A percentile compares a stretch with the other conserved stretches of the same genome.
Evolutionary conservation across 1,140 invertebrate species (phyloP).

Genomic region (Tribolium castaneum): DNA sequence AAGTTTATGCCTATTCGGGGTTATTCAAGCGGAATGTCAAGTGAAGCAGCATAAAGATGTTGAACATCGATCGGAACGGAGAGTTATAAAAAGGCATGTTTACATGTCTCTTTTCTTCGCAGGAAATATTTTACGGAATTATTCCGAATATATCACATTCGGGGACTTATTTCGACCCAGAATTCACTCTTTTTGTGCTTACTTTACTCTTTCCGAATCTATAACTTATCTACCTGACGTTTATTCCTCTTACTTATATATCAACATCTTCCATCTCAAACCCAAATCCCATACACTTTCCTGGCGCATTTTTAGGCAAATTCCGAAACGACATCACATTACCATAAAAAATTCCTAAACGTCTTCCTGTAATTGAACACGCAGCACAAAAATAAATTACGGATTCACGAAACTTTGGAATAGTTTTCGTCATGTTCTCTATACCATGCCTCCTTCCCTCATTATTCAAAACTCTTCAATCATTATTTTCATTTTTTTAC

Average conservation of each 20-base stretch:
- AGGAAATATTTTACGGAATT: slow-evolving; percentile 39
- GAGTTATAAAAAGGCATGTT: slow-evolving; percentile 43
- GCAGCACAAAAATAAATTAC: background rate
- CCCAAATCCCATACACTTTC: slow-evolving; percentile 22
- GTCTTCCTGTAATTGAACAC: background rate
- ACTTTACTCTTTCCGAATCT: slow-evolving; percentile 23
- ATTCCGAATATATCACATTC: slow-evolving; percentile 42
- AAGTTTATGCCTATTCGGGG: slow-evolving; percentile 36
- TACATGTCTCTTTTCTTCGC: slow-evolving; percentile 36
- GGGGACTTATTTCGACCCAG: slow-evolving; percentile 12
- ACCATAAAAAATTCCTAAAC: background rate
- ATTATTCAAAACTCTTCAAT: too few relatives aligned
- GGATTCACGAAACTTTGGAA: too few relatives aligned
- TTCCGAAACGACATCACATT: background rate
- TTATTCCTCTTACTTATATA: slow-evolving; percentile 38
- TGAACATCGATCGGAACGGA: slow-evolving; percentile 38
- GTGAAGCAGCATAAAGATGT: slow-evolving; percentile 41
- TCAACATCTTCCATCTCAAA: slow-evolving; percentile 9
- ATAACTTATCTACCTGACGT: slow-evolving; percentile 38
- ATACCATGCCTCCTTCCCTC: too few relatives aligned
- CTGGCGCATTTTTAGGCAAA: slow-evolving; percentile 9
- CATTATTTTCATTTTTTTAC: too few relatives aligned
- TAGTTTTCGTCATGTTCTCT: too few relatives aligned
- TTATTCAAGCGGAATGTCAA: slow-evolving; percentile 40
- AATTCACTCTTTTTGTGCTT: slow-evolving; percentile 26